Percentiles rank a stretch among this genome's conserved stretches.
These are phyloP conservation scores for Catharus bicknelli DNA, from an alignment of 2,113 vertebrate species.

Conservation along the genomic window DNA sequence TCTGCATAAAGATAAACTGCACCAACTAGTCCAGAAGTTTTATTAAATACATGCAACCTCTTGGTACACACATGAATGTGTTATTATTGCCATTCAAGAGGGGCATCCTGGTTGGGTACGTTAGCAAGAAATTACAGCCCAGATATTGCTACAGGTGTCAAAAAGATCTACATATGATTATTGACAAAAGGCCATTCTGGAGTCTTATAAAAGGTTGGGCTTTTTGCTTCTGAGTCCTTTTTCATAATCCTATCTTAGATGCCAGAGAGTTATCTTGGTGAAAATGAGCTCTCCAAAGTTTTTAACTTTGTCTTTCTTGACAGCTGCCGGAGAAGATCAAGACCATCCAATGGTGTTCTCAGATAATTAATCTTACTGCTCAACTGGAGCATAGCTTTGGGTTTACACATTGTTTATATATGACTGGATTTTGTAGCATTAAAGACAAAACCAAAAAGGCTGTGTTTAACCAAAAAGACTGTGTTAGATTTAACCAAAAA, in stretches of 20 bases:
- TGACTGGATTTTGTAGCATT: neutral
- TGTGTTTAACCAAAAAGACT: neutral
- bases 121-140: neutral
- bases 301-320: neutral
- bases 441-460: neutral
- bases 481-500: neutral
- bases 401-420: neutral
- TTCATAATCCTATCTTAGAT: neutral
- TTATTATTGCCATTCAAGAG: neutral
- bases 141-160: neutral
- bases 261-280: neutral
- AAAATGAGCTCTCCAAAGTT: neutral
- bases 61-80: neutral
- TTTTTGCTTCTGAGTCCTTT: neutral
- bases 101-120: accelerated
- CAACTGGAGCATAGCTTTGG: neutral
- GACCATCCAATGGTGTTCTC: accelerated
- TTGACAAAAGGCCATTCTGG: neutral
- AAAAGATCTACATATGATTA: neutral
- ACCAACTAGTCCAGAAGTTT: neutral
- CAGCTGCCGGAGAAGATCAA: neutral
- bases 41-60: neutral
- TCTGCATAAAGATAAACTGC: neutral
- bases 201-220: accelerated
- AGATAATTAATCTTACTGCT: neutral